Conservation (phyloP, 2,888 invertebrate genomes). For the Embidobia sp. region DNA sequence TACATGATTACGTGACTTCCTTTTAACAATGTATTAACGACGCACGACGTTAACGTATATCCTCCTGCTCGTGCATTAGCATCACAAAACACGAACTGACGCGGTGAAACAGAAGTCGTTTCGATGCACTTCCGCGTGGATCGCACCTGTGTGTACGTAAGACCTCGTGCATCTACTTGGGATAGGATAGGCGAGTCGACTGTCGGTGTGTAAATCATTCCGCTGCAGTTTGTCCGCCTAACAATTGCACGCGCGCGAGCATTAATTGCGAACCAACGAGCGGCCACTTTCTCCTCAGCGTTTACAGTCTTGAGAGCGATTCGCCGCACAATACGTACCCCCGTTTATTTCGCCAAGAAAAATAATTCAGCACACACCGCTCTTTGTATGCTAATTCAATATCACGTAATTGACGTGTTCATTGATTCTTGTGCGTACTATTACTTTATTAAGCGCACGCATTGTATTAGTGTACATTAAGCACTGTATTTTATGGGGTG, state of each 20-base stretch:
- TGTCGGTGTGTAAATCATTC: constrained; percentile 67
- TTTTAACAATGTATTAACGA: constrained; percentile 67
- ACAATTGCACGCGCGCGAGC: constrained; percentile 67
- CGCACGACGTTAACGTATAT: constrained; percentile 61
- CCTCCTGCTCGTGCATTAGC: constrained; percentile 60
- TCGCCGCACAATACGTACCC: constrained; percentile 35
- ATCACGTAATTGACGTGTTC: constrained; percentile 39
- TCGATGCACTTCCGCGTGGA: constrained; percentile 68
- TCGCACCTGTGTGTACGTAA: constrained; percentile 54
- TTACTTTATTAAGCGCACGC: constrained; percentile 24
- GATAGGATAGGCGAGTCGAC: constrained; percentile 46
- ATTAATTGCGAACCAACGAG: constrained; percentile 68
- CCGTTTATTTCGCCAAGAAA: constrained; percentile 24
- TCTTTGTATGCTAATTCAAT: constrained; percentile 49
- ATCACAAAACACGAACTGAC: constrained; percentile 65
- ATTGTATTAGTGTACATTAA: constrained; percentile 10
- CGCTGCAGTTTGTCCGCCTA: constrained; percentile 66
- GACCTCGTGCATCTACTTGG: constrained; percentile 44
- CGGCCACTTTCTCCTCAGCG: constrained; percentile 66
- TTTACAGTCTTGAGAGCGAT: constrained; percentile 43
- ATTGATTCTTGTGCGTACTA: constrained; percentile 30
- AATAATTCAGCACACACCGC: constrained; percentile 7
- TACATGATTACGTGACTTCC: constrained; percentile 64
- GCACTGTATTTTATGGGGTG: constrained; percentile 19
- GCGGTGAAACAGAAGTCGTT: constrained; percentile 68